Conservation (phyloP, 2,888 invertebrate species). For the Gonocerus acuteangulatus region DNA sequence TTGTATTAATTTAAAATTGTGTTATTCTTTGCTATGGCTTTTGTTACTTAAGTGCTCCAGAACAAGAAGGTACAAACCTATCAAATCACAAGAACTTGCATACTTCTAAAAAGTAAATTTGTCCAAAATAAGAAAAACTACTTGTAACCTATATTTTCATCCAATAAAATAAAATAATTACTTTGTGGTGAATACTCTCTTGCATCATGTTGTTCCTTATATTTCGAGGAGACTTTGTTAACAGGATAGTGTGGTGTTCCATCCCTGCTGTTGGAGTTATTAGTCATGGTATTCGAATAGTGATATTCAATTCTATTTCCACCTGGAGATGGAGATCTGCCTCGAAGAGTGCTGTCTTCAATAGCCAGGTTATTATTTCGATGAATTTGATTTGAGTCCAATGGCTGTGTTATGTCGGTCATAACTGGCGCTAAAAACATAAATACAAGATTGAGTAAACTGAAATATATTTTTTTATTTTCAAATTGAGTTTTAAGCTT, state of each 20-base stretch:
- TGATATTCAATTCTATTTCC: slow-evolving; percentile 32
- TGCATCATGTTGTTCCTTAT: slow-evolving; percentile 6
- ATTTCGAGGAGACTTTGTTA: slow-evolving; percentile 19
- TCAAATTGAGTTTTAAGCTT: no score
- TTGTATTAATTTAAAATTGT: no score
- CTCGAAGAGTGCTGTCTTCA: slow-evolving; percentile 1
- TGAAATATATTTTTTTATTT: no score
- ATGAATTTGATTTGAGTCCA: background rate
- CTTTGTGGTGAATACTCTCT: slow-evolving; percentile 27
- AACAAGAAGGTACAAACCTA: no score
- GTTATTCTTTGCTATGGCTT: no score
- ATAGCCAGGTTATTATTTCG: slow-evolving; percentile 15
- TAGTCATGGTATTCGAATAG: slow-evolving; percentile 26
- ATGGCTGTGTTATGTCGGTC: background rate
- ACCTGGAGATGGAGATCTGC: slow-evolving; percentile 41
- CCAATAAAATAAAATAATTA: background rate
- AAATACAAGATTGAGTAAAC: no score
- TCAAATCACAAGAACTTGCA: no score
- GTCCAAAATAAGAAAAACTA: no score
- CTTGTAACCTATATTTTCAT: no score
- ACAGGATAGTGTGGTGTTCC: slow-evolving; percentile 16
- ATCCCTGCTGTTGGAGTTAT: slow-evolving; percentile 2
- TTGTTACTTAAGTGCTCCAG: no score
- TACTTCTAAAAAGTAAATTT: no score
- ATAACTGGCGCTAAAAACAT: background rate